Base-by-base conservation (phyloP, 1,140 invertebrate genomes). In the Drosophila melanica region DNA sequence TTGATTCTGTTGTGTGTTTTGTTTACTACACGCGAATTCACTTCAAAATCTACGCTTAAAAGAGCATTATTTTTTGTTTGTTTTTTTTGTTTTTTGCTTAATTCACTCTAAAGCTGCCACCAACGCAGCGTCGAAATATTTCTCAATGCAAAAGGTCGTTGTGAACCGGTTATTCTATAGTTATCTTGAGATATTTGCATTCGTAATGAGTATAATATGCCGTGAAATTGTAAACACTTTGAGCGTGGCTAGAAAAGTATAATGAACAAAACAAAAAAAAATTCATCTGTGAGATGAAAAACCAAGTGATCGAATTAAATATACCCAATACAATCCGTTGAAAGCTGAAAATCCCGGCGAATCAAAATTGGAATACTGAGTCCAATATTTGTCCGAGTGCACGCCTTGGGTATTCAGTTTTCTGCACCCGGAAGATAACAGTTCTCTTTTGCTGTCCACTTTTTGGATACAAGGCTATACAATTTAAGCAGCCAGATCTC, bases 201-300 rank as follows among this genome's bases (percentile, higher is more conserved):
- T 89, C 81, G 75, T 87, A 87, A 87, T 81, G 79, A 82, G 67
- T 72, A 75, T 72, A 76, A 86, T 86, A 67, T 59, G 79, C 82
- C 84, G 82, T 87, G 82, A 87, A 87, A 87, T 87, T 87, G 82
- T 87, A 82, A 79, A 79, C 79, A 89, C 70, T 76, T 63, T 42
- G 37, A 68, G 54, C 66, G 47, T 75, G 66, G 62, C 66, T 72
- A 64, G 66, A 74, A 77, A 68, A 63, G 35, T 33, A 71, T 37
- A 63, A 68, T 66, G 67, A 10, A 37, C n/a, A n/a, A n/a, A n/a
- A n/a, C n/a, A 51, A 45, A 44, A 50, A 47, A 39, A 62, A 30
- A 1, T 5, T 9, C n/a, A 30, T 27, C 8, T 27, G 23, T 27
- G 11, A 8, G 23, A 48, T 12, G 45, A 27, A 48, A 48, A 48